Evolutionary conservation across 2,888 invertebrate species (phyloP), one percentile per base, ranked within the genome.

Genomic region (Pandemis heparana): DNA sequence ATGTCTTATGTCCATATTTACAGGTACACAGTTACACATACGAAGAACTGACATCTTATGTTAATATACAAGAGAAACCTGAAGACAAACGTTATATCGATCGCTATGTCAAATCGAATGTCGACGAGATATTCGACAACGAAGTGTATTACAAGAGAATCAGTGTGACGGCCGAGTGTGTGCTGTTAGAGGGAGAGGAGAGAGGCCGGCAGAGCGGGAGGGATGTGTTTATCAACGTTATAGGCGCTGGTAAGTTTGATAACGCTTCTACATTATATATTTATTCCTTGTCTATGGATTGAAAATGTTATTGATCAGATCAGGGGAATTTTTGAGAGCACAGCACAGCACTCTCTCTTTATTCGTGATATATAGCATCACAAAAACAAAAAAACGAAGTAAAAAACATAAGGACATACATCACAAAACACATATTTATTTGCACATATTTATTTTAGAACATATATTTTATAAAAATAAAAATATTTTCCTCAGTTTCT

Each of bases 151-250:
- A 92, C 78, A 95, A 94, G 77, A 88, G 96, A 51, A 84, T 95
- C 60, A 88, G 94, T 39, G 89, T 96, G 9, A 86, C 95, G 0
- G 95, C 96, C 5, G 97, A 97, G 77, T 95, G 95, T 10, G 89
- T 96, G 41, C 83, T 97, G 1, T 79, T 96, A 16, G 96, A 96
- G 74, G 96, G 96, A 0, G 95, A 96, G 75, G 86, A 90, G 0
- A 89, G 96, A n/a, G 96, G 95, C 0, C 85, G 85, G 12, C 87
- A 87, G 0, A 89, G 84, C 4, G 92, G 87, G 38, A 95, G 92
- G 48, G 87, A 89, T 8, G 96, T 96, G 0, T 96, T 94, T 78
- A 79, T 97, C 0, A 96, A 96, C 84, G 93, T 97, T 8, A 95
- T 96, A 46, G 97, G 96, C 12, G 95, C 96, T 60, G 96, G 96